Evolutionary conservation across 2,113 vertebrate species (phyloP).

Genomic region (Oplegnathus fasciatus): DNA sequence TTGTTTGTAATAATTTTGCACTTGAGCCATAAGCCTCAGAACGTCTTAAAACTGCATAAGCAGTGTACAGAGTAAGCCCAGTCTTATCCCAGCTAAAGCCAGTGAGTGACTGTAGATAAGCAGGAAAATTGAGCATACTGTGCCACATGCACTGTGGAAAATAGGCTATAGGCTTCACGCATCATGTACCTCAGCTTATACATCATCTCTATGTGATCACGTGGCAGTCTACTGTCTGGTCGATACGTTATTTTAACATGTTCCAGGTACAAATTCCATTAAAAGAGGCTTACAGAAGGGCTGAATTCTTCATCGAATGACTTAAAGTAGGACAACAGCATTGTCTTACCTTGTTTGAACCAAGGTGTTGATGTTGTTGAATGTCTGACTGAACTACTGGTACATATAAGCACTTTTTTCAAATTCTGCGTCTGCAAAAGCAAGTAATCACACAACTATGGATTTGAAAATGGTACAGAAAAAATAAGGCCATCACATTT

Average conservation of each 20-base stretch:
- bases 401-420: constrained; percentile 19
- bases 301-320: not conserved
- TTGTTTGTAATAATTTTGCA: constrained; percentile 56
- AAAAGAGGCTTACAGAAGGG: constrained; percentile 11
- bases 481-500: constrained; percentile 11
- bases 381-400: not conserved
- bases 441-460: not conserved
- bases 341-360: constrained; percentile 22
- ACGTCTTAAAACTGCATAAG: constrained; percentile 59
- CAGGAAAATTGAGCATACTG: constrained; percentile 56
- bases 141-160: constrained; percentile 55
- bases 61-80: constrained; percentile 42
- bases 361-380: not conserved
- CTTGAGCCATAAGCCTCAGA: constrained; percentile 47
- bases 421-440: not conserved
- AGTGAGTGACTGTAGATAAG: constrained; percentile 65
- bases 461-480: not conserved
- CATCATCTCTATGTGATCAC: constrained; percentile 45
- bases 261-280: constrained; percentile 31
- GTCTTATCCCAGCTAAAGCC: constrained; percentile 59
- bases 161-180: constrained; percentile 66
- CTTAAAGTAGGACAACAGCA: not conserved
- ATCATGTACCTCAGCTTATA: constrained; percentile 55
- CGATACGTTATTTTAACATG: constrained; percentile 52
- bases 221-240: constrained; percentile 39